These are phyloP conservation scores for Pseudococcus jackbeardsleyi DNA, from an alignment of 2,888 invertebrate genomes.

Conservation along the genomic window DNA sequence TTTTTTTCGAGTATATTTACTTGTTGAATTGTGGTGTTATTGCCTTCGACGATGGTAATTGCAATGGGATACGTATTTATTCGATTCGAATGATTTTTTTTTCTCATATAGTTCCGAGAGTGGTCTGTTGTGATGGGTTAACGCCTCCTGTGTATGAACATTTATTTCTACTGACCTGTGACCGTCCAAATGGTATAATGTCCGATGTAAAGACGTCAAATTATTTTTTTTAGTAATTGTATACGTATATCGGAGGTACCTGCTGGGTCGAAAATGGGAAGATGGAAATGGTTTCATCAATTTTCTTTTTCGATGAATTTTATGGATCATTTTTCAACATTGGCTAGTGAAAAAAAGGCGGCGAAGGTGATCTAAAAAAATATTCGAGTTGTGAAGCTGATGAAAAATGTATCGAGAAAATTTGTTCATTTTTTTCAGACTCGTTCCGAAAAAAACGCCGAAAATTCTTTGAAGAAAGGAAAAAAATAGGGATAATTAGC, in stretches of 20 bases:
- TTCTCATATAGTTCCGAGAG: conserved; percentile 6
- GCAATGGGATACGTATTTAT: conserved; percentile 32
- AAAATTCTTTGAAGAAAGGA: too few species aligned
- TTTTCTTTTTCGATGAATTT: too few species aligned
- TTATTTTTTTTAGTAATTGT: not conserved
- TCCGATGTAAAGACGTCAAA: not conserved
- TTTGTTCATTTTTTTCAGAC: too few species aligned
- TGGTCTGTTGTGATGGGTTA: not conserved
- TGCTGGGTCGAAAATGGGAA: too few species aligned
- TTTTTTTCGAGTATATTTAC: conserved; percentile 54
- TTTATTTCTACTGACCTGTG: conserved; percentile 11
- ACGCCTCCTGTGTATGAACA: conserved; percentile 8
- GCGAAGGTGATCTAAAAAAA: too few species aligned
- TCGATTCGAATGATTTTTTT: conserved; percentile 43
- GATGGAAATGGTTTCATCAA: too few species aligned
- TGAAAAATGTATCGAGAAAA: too few species aligned
- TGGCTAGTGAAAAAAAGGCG: too few species aligned
- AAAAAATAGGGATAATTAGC: too few species aligned
- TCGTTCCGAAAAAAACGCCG: too few species aligned
- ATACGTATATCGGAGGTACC: not conserved
- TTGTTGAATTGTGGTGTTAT: conserved; percentile 8
- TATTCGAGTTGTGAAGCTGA: too few species aligned
- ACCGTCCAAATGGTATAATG: not conserved
- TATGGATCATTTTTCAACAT: too few species aligned
- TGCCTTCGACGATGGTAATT: conserved; percentile 36